Conservation (phyloP, 2,888 invertebrate species). For the Lymantria monacha region DNA sequence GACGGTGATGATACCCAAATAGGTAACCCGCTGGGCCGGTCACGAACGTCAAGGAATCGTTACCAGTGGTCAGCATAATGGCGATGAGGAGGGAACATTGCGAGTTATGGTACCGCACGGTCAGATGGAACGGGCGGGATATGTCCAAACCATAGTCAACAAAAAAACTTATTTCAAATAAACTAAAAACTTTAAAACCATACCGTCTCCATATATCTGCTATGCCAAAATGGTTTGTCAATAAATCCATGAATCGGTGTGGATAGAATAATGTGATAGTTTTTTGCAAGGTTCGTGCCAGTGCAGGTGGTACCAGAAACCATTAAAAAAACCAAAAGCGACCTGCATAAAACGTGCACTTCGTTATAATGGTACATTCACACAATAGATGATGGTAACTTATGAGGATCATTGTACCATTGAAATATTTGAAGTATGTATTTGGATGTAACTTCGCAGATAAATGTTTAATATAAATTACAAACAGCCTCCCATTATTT, state of each 20-base stretch:
- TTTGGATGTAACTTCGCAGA: background rate
- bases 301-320: slow-evolving; percentile 61
- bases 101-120: too few relatives aligned
- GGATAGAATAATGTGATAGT: slow-evolving; percentile 37
- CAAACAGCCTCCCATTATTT: too few relatives aligned
- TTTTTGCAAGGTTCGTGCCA: slow-evolving; percentile 71
- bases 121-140: too few relatives aligned
- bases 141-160: too few relatives aligned
- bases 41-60: too few relatives aligned
- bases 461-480: too few relatives aligned
- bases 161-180: too few relatives aligned
- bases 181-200: background rate
- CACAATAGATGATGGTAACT: slow-evolving; percentile 35
- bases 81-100: too few relatives aligned
- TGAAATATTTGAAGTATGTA: slow-evolving; percentile 25
- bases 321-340: slow-evolving; percentile 42
- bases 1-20: too few relatives aligned
- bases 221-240: slow-evolving; percentile 41
- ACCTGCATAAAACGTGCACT: slow-evolving; percentile 52
- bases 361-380: slow-evolving; percentile 20
- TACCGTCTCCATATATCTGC: slow-evolving; percentile 29
- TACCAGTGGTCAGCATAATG: too few relatives aligned
- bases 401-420: slow-evolving; percentile 32
- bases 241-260: slow-evolving; percentile 58
- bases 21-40: too few relatives aligned